Base-by-base conservation (phyloP, 2,888 invertebrate genomes). In the Priocnemis perturbator region DNA sequence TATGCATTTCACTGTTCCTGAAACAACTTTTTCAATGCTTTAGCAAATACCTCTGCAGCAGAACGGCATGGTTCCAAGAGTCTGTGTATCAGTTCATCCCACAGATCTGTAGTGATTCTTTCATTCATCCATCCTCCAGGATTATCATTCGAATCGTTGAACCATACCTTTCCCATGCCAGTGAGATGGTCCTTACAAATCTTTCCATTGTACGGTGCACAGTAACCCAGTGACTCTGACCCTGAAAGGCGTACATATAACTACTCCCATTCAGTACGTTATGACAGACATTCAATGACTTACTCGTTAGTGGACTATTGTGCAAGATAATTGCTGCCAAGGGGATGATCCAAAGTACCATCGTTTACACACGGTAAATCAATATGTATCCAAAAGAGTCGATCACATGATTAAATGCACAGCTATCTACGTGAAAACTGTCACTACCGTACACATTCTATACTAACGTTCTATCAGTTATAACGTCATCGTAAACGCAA, bases 141-240 rank as follows among this genome's bases (percentile, higher is more conserved):
- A 85, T 91, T 91, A 70, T 92, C 91, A 64, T 87, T 86, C n/a
- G 91, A 90, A 76, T 93, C 91, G 83, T 95, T 94, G 87, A 95
- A 95, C 95, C 95, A 96, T 60, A 95, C 95, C 58, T 90, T 88
- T 0, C 91, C 90, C 67, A 93, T 92, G 19, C 93, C 93, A 60
- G 91, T 92, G 58, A 93, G 91, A 87, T 93, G 93, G 76, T 92
- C 91, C 87, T 93, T 93, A 88, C 96, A 96, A 79, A 95, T 92
- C 87, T 95, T 93, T 64, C 97, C 97, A 91, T 93, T 94, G 89
- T 97, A 97, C 47, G 94, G 94, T 64, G 95, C 95, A 91, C 97
- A 97, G 89, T 95, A 95, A 69, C 96, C 95, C 64, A 81, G 69
- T 2, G 73, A 67, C 23, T 78, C 80, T 58, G 74, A 59, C 56